Base-by-base conservation (phyloP, 2,797 vertebrate species). In the Clarias platycephalus region DNA sequence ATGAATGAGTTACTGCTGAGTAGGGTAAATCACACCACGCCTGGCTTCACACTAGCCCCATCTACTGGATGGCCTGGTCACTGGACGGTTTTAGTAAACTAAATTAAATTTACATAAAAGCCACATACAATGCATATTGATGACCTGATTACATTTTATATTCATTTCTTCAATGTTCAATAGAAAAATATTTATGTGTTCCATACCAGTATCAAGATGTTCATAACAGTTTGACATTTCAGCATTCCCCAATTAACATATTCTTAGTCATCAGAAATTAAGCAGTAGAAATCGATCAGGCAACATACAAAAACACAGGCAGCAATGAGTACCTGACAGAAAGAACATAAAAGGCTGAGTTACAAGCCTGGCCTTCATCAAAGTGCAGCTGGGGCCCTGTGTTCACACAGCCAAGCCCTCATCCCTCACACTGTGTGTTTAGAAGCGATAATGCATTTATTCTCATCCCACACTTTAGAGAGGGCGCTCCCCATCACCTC, bases 361-460 rank as follows among this genome's bases (percentile, higher is more conserved):
- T 57, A 82, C 49, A 82, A 84, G 67, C 2, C 31, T 71, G 81
- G 70, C 83, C 62, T 88, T 88, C 83, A 76, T 67, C 57, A 8
- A 40, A 80, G 77, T 87, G 64, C 83, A 83, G 83, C 67, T 76
- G 72, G 40, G 67, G 49, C 77, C 60, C 70, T 62, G 31, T 79
- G 26, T 64, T 80, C 63, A 75, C 80, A 83, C 72, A 28, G 75
- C 44, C 82, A 82, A 49, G 34, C 77, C 80, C 76, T 76, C 58
- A 75, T 79, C 68, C 28, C 67, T 85, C 83, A 82, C 57, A 63
- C 67, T 85, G 85, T 82, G 85, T 87, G 81, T 83, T 85, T 81
- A 85, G 81, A 78, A 76, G 72, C 34, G 49, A 82, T 88, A 88
- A 87, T 88, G 81, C 86, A 86, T 89, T 88, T 88, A 88, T 86